A percentile compares a stretch with the other conserved stretches of the same genome.
These are phyloP conservation scores for Zaprionus ornatus DNA, from an alignment of 1,140 invertebrate genomes.

Conservation along the genomic window DNA sequence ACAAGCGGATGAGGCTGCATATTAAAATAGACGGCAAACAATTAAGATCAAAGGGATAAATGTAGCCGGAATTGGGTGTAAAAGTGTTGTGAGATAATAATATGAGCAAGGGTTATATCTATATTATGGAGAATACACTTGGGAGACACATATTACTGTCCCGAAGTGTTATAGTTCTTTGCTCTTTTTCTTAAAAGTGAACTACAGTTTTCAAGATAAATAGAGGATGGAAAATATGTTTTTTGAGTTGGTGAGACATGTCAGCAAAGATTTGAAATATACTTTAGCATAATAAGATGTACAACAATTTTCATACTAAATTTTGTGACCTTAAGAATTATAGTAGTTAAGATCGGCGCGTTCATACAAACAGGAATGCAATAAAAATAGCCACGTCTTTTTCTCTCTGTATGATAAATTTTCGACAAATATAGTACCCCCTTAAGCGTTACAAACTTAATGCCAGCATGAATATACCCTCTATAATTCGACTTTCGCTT, in stretches of 20 bases:
- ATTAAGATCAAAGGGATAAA: slow-evolving; percentile 3
- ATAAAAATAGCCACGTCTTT: too few relatives aligned
- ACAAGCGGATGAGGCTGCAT: slow-evolving; percentile 1
- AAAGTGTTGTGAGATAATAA: not conserved
- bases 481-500: slow-evolving; percentile 25
- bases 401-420: not conserved
- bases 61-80: not conserved
- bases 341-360: not conserved
- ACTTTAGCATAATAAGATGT: too few relatives aligned
- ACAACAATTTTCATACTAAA: not conserved
- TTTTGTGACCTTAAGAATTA: not conserved
- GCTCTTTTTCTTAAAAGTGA: too few relatives aligned
- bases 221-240: too few relatives aligned
- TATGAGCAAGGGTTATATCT: not conserved
- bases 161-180: too few relatives aligned
- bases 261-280: too few relatives aligned
- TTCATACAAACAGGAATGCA: not conserved
- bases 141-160: too few relatives aligned
- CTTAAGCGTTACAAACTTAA: not conserved
- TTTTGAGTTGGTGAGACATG: too few relatives aligned
- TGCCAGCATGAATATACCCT: not conserved
- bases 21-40: not conserved
- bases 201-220: too few relatives aligned
- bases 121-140: too few relatives aligned
- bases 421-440: not conserved